Percentiles rank a stretch among this genome's conserved stretches.
Conservation (phyloP, 2,888 invertebrate genomes). For the Scelioninae gen. 1 region DNA sequence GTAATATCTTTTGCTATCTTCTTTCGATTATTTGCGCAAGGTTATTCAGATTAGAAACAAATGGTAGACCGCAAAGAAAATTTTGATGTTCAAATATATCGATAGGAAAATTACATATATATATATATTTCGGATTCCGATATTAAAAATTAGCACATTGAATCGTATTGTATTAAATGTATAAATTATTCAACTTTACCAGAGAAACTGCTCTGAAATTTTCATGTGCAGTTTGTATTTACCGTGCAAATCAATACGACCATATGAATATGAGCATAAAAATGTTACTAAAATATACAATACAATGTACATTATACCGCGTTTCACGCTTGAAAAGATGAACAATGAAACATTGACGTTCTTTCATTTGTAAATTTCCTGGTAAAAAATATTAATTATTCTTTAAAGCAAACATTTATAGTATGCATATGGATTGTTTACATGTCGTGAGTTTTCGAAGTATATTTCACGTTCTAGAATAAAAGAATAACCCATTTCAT, state of each 20-base stretch:
- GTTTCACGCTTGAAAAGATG: conserved; percentile 19
- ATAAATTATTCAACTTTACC: no score
- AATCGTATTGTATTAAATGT: no score
- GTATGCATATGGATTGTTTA: background rate
- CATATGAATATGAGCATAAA: conserved; percentile 47
- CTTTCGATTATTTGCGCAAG: conserved; percentile 41
- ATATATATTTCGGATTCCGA: background rate
- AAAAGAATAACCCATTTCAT: background rate
- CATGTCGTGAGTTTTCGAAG: background rate
- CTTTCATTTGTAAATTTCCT: conserved; percentile 29
- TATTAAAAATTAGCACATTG: no score
- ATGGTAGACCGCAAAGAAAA: conserved; percentile 20
- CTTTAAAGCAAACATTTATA: background rate
- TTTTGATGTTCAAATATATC: conserved; percentile 38
- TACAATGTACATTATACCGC: background rate
- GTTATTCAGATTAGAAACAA: conserved; percentile 4
- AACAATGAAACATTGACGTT: conserved; percentile 15
- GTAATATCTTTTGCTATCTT: conserved; percentile 47
- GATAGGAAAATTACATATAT: conserved; percentile 7
- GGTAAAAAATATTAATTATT: background rate
- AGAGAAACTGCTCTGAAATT: no score
- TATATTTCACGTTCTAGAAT: no score
- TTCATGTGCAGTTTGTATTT: conserved; percentile 40
- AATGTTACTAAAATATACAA: conserved; percentile 31
- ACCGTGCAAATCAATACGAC: conserved; percentile 57